Percentiles rank a stretch among this genome's conserved stretches.
Conservation (phyloP, 2,797 vertebrate species). For the Phrynocephalus vlangalii region DNA sequence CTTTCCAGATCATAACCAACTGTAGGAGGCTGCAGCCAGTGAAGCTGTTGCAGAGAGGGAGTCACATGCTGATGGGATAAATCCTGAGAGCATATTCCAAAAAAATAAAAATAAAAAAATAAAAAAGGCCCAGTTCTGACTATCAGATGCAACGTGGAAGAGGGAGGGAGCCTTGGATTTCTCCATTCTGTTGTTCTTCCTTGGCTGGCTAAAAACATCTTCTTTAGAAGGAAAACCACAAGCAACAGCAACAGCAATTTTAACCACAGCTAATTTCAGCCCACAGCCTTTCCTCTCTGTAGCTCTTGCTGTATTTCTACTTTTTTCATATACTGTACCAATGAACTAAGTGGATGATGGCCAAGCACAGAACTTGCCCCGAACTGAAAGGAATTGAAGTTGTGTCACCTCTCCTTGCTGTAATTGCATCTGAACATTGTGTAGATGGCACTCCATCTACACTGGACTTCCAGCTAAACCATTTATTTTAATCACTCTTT, state of each 20-base stretch:
- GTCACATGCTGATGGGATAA: too few species aligned
- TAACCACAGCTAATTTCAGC: slow-evolving; percentile 11
- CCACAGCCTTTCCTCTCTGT: background rate
- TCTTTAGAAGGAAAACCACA: slow-evolving; percentile 49
- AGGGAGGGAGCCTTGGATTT: background rate
- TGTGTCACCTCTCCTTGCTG: background rate
- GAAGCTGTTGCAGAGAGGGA: too few species aligned
- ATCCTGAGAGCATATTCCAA: too few species aligned
- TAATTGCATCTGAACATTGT: slow-evolving; percentile 2
- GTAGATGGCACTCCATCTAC: background rate
- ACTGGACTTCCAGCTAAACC: background rate
- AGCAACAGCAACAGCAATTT: background rate
- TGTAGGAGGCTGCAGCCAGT: too few species aligned
- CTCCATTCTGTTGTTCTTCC: background rate
- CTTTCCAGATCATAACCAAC: too few species aligned
- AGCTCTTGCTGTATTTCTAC: background rate
- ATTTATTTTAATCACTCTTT: background rate
- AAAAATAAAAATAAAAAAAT: too few species aligned
- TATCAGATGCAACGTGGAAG: background rate
- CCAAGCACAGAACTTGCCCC: background rate
- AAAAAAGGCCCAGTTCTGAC: background rate
- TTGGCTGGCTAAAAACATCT: background rate
- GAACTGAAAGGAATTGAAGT: slow-evolving; percentile 11
- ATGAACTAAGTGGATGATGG: background rate
- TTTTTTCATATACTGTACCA: background rate